Percentiles rank a stretch among this genome's conserved stretches.
Evolutionary conservation across 2,797 vertebrate species (phyloP).

Genomic region (Rhinogobio ventralis): DNA sequence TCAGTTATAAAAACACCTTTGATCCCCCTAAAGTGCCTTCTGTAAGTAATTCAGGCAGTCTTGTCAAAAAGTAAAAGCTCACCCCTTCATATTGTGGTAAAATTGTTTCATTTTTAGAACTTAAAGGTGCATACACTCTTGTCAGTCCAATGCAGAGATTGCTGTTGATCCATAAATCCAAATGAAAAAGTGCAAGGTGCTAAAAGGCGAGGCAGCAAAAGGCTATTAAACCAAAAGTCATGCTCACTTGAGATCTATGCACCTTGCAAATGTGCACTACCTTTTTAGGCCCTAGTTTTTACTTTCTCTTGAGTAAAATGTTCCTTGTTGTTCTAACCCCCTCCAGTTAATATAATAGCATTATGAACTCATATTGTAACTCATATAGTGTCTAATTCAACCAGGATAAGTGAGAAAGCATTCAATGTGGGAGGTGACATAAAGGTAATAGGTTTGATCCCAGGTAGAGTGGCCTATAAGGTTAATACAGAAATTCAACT

Average conservation of each 20-base stretch:
- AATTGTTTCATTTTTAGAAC: not conserved
- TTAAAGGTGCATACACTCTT: not conserved
- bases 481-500: not conserved
- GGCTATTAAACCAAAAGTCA: slow-evolving; percentile 3
- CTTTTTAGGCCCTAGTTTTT: not conserved
- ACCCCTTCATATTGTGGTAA: not conserved
- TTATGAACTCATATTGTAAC: not conserved
- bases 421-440: not conserved
- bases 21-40: not conserved
- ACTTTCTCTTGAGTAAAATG: not conserved
- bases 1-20: slow-evolving; percentile 27
- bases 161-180: slow-evolving; percentile 18
- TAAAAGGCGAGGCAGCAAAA: slow-evolving; percentile 20
- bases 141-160: slow-evolving; percentile 3
- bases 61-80: not conserved
- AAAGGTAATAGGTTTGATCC: not conserved
- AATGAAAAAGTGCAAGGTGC: slow-evolving; percentile 16
- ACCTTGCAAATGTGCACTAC: not conserved
- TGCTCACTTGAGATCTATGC: slow-evolving; percentile 6
- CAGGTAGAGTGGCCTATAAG: not conserved
- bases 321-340: not conserved
- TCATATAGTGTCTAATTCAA: not conserved
- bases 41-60: slow-evolving; percentile 6
- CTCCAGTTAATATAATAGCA: not conserved
- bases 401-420: not conserved